Percentiles rank a stretch among this genome's conserved stretches.
Conservation (phyloP, 2,797 vertebrate species). For the Pristis pectinata region DNA sequence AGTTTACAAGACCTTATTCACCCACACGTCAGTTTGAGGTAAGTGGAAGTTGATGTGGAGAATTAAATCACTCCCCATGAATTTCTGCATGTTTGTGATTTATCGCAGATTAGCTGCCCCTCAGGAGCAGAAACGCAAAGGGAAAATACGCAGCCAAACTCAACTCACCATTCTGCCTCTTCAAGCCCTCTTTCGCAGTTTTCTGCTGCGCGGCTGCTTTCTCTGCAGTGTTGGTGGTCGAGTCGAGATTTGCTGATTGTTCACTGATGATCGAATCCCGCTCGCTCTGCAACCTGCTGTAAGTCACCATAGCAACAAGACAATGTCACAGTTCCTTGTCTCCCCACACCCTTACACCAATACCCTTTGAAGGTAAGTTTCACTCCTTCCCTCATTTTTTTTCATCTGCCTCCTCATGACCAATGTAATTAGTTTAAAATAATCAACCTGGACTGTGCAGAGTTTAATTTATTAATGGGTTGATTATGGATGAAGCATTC, state of each 20-base stretch:
- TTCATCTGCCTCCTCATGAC: not conserved
- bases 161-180: slow-evolving; percentile 81
- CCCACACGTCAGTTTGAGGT: too few species aligned
- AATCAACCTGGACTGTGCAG: not conserved
- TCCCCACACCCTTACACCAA: not conserved
- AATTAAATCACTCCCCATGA: not conserved
- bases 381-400: not conserved
- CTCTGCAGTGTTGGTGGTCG: slow-evolving; percentile 71
- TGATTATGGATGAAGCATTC: not conserved
- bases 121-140: not conserved
- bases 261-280: slow-evolving; percentile 92
- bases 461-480: not conserved
- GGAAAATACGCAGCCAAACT: not conserved
- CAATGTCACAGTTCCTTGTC: slow-evolving; percentile 45
- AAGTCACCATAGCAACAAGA: slow-evolving; percentile 96
- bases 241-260: slow-evolving; percentile 84
- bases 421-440: not conserved
- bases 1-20: too few species aligned
- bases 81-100: not conserved
- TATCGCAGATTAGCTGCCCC: not conserved
- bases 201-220: slow-evolving; percentile 86
- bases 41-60: too few species aligned
- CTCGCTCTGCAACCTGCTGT: slow-evolving; percentile 88
- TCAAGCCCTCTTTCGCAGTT: slow-evolving; percentile 77
- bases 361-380: not conserved